These are phyloP conservation scores for Psittacus erithacus DNA, from an alignment of 2,113 vertebrate species.

Conservation along the genomic window DNA sequence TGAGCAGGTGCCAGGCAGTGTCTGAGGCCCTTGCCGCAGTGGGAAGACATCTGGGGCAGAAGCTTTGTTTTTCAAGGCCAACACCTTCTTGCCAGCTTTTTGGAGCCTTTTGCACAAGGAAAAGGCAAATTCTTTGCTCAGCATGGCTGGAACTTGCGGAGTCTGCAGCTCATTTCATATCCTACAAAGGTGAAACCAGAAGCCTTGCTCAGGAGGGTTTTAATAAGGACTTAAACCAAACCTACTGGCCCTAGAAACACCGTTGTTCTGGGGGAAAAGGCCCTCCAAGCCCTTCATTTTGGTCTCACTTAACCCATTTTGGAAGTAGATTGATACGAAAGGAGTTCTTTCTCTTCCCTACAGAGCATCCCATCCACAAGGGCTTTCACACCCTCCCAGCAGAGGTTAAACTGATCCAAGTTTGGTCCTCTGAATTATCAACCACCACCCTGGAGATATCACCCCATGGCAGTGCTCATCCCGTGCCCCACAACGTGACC, in stretches of 20 bases:
- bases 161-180: not conserved
- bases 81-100: not conserved
- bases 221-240: not conserved
- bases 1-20: not conserved
- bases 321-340: not conserved
- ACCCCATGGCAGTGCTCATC: fast-evolving
- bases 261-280: not conserved
- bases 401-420: not conserved
- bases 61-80: not conserved
- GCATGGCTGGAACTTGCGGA: not conserved
- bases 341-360: not conserved
- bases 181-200: not conserved
- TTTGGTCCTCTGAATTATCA: not conserved
- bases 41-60: not conserved
- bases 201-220: not conserved
- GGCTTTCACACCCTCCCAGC: not conserved
- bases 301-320: not conserved
- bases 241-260: not conserved
- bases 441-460: not conserved
- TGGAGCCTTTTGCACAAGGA: not conserved
- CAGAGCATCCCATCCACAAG: fast-evolving
- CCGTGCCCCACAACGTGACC: fast-evolving
- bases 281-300: not conserved
- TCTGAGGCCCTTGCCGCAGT: not conserved
- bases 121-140: not conserved